Conservation (phyloP, 1,140 invertebrate genomes). For the Platyura marginata region DNA sequence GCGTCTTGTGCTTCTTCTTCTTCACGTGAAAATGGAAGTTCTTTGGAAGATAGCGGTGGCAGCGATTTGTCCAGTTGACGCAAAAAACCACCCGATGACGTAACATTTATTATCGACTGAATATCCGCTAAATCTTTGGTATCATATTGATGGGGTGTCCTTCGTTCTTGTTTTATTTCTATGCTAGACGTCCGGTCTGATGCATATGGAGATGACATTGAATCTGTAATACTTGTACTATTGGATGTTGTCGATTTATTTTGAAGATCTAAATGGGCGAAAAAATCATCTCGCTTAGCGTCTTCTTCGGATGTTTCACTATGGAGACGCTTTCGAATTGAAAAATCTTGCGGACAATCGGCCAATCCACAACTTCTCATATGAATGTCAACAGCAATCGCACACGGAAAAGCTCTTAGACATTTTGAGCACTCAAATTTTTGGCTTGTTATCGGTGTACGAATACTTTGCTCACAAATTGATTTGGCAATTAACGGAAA, state of each 20-base stretch:
- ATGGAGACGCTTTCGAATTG: constrained; percentile 14
- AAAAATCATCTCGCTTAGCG: constrained; percentile 46
- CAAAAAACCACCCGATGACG: constrained; percentile 32
- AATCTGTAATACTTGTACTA: constrained; percentile 5
- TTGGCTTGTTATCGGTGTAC: constrained; percentile 38
- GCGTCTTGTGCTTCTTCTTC: constrained; percentile 65
- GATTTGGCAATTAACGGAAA: constrained; percentile 56
- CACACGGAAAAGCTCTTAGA: constrained; percentile 51
- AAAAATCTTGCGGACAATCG: constrained; percentile 7
- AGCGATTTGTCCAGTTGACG: neutral
- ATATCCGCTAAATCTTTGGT: constrained; percentile 66
- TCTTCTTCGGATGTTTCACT: constrained; percentile 9
- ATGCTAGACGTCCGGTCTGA: neutral
- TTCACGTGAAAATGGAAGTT: constrained; percentile 10
- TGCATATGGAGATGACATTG: neutral
- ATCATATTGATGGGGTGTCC: constrained; percentile 13
- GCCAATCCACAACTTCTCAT: constrained; percentile 29
- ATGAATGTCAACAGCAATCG: constrained; percentile 47
- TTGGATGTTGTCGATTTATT: constrained; percentile 34
- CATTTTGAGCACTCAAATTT: constrained; percentile 55
- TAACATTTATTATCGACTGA: constrained; percentile 59
- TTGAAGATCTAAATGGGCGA: constrained; percentile 57
- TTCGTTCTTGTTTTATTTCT: neutral
- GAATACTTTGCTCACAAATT: constrained; percentile 47
- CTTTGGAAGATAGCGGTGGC: neutral